These are phyloP conservation scores for Cerastis rubricosa DNA, from an alignment of 2,888 invertebrate species.

Conservation along the genomic window DNA sequence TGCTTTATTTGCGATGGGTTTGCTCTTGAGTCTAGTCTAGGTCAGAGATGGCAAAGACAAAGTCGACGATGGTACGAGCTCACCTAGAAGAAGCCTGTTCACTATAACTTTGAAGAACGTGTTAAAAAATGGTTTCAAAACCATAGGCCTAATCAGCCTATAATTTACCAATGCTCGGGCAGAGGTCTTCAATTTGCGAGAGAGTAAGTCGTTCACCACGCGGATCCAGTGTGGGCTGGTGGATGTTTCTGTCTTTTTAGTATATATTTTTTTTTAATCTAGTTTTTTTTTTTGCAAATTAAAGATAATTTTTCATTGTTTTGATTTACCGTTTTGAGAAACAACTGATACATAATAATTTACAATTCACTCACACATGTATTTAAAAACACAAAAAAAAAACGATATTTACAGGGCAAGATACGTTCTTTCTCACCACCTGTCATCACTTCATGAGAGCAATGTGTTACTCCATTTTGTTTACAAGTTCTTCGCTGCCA, in stretches of 20 bases:
- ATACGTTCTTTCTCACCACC: conserved; percentile 69
- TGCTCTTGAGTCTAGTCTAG: no score
- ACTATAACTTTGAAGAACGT: no score
- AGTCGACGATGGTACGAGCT: no score
- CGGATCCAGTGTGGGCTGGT: neutral
- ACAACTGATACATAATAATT: neutral
- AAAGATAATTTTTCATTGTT: neutral
- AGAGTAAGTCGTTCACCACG: neutral
- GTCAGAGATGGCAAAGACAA: no score
- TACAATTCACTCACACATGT: neutral
- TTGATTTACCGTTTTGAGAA: neutral
- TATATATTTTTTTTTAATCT: no score
- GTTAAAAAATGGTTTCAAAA: no score
- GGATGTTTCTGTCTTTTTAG: neutral
- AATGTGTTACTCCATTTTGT: conserved; percentile 77
- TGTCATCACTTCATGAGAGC: conserved; percentile 79
- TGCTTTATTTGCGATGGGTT: no score
- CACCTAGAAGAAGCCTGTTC: no score
- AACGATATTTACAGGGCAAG: conserved; percentile 32
- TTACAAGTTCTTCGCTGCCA: conserved; percentile 75
- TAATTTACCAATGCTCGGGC: neutral
- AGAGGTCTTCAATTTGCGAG: neutral
- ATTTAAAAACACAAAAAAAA: conserved; percentile 11
- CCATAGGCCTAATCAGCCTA: neutral
- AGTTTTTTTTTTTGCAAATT: no score